Evolutionary conservation across 2,113 vertebrate species (phyloP).

Genomic region (Gobiocypris rarus): DNA sequence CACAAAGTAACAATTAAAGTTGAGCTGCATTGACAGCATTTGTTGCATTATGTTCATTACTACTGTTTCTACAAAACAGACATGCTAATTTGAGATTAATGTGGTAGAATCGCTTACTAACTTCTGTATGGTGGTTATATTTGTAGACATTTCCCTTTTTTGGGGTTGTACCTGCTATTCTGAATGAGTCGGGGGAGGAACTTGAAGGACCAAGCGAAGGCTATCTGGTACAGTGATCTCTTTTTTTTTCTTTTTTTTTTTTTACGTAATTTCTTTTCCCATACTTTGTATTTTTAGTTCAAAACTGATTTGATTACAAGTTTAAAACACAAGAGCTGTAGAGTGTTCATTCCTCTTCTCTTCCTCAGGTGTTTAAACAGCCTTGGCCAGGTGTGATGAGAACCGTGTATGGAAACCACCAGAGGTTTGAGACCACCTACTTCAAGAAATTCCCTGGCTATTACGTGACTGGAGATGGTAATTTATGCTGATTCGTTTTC

Average conservation of each 20-base stretch:
- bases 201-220: slow-evolving; percentile 94
- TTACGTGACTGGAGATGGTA: slow-evolving; percentile 96
- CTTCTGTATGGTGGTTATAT: background rate
- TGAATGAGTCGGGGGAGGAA: slow-evolving; percentile 94
- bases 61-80: background rate
- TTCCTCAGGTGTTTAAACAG: slow-evolving; percentile 91
- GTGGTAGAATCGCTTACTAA: background rate
- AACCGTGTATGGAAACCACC: slow-evolving; percentile 87
- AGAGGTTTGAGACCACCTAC: slow-evolving; percentile 88
- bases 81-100: background rate
- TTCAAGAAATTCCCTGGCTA: slow-evolving; percentile 98
- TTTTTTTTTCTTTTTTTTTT: too few relatives aligned
- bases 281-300: too few relatives aligned
- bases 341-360: background rate
- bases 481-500: slow-evolving; percentile 46
- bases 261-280: too few relatives aligned
- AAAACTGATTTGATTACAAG: background rate
- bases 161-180: slow-evolving; percentile 91
- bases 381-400: slow-evolving; percentile 99
- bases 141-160: slow-evolving; percentile 94
- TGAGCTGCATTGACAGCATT: too few relatives aligned
- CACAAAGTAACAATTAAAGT: background rate
- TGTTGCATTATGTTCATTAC: background rate
- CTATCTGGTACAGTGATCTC: slow-evolving; percentile 84
- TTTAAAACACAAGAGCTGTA: background rate